These are phyloP conservation scores for Centruroides vittatus DNA, from an alignment of 1,140 invertebrate genomes.

Conservation along the genomic window DNA sequence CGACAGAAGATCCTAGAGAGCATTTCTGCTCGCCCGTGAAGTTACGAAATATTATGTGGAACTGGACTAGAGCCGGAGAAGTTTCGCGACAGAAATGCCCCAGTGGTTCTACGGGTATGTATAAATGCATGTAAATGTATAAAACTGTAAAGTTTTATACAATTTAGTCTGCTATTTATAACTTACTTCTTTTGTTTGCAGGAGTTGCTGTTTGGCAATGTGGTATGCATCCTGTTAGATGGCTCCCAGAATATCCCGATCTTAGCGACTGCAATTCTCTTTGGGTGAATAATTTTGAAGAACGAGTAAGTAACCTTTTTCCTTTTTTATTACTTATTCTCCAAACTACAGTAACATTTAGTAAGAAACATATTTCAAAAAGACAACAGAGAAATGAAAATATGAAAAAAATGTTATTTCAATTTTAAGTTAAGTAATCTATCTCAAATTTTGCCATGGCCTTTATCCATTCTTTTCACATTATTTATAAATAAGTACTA, in stretches of 20 bases:
- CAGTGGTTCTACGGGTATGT: constrained; percentile 62
- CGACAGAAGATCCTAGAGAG: background rate
- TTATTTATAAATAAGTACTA: too few relatives aligned
- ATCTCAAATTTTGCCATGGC: too few relatives aligned
- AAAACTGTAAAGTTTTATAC: background rate
- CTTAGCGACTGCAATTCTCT: constrained; percentile 78
- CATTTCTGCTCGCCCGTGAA: constrained; percentile 46
- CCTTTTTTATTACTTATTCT: too few relatives aligned
- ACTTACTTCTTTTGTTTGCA: background rate
- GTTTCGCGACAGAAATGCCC: constrained; percentile 69
- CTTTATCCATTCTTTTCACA: too few relatives aligned
- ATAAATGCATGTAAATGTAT: constrained; percentile 48
- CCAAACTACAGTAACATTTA: too few relatives aligned
- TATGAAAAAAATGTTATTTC: too few relatives aligned
- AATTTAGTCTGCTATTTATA: background rate
- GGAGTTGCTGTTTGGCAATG: constrained; percentile 28
- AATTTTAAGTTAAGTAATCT: too few relatives aligned
- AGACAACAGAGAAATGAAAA: too few relatives aligned
- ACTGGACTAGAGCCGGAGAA: constrained; percentile 64
- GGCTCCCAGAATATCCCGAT: constrained; percentile 64
- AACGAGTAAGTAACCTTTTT: constrained; percentile 17
- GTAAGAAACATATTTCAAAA: too few relatives aligned
- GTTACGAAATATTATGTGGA: constrained; percentile 69
- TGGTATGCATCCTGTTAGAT: constrained; percentile 33
- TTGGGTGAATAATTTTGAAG: constrained; percentile 60